phyloP scores from a whole-genome alignment of 2,888 invertebrate species.

The Dioctria linearis region DNA sequence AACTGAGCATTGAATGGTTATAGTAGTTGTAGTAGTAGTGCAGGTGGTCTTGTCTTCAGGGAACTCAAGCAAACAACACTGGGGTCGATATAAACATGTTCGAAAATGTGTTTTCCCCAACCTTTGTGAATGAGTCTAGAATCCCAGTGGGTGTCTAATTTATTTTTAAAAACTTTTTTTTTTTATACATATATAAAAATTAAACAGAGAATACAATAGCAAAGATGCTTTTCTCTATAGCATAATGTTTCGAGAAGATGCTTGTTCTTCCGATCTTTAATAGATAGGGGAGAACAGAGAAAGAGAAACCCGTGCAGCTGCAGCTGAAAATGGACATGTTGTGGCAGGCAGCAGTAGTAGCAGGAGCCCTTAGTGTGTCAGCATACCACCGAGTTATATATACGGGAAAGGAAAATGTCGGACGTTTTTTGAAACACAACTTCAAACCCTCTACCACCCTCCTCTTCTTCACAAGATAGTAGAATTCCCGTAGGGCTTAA shows the following conservation, averaged over 20 bases:
- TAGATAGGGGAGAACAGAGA: background rate
- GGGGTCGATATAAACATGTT: background rate
- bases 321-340: background rate
- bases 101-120: background rate
- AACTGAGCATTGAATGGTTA: no score
- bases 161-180: background rate
- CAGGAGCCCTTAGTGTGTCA: background rate
- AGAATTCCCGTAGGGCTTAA: background rate
- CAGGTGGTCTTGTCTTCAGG: constrained; percentile 12
- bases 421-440: background rate
- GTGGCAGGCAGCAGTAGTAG: background rate
- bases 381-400: background rate
- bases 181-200: background rate
- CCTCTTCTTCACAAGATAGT: background rate
- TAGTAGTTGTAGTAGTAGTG: background rate
- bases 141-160: background rate
- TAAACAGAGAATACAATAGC: background rate
- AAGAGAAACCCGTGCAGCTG: background rate
- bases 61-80: background rate
- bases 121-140: no score
- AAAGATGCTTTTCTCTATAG: no score
- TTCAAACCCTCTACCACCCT: background rate
- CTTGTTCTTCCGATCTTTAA: background rate
- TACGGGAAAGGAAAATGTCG: background rate
- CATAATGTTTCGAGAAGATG: background rate